Conservation (phyloP, 2,888 invertebrate species). For the Dusona sp. region DNA sequence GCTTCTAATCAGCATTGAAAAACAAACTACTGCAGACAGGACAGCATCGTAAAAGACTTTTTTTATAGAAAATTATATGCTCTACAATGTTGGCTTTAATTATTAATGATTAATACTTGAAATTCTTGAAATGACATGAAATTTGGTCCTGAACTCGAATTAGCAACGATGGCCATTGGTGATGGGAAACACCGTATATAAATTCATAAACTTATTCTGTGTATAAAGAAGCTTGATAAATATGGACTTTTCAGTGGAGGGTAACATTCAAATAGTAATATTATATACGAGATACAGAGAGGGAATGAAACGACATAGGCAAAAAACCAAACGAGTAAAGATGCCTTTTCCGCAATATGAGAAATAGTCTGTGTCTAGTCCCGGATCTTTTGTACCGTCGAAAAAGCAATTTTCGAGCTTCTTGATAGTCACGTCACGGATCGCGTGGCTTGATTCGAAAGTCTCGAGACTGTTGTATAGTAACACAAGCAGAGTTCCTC, state of each 20-base stretch:
- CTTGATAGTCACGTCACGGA: conserved; percentile 74
- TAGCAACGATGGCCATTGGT: background rate
- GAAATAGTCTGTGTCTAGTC: conserved; percentile 24
- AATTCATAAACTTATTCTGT: conserved; percentile 10
- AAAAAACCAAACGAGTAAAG: conserved; percentile 14
- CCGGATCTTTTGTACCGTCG: conserved; percentile 55
- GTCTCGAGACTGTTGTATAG: conserved; percentile 45
- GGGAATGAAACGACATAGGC: background rate
- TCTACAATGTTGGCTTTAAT: too few relatives aligned
- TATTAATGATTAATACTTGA: too few relatives aligned
- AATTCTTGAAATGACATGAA: background rate
- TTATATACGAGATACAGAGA: background rate
- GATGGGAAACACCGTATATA: background rate
- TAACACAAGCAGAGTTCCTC: conserved; percentile 16
- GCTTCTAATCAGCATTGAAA: background rate
- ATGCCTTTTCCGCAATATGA: conserved; percentile 29
- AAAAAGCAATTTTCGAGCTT: conserved; percentile 73
- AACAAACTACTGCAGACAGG: background rate
- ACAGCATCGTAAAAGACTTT: too few relatives aligned
- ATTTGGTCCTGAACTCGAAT: background rate
- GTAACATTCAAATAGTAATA: conserved; percentile 43
- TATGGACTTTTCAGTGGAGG: conserved; percentile 1
- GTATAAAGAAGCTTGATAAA: conserved; percentile 24
- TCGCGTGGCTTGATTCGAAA: conserved; percentile 69
- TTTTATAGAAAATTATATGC: too few relatives aligned